Conservation (phyloP, 2,888 invertebrate genomes). For the Theretra japonica region DNA sequence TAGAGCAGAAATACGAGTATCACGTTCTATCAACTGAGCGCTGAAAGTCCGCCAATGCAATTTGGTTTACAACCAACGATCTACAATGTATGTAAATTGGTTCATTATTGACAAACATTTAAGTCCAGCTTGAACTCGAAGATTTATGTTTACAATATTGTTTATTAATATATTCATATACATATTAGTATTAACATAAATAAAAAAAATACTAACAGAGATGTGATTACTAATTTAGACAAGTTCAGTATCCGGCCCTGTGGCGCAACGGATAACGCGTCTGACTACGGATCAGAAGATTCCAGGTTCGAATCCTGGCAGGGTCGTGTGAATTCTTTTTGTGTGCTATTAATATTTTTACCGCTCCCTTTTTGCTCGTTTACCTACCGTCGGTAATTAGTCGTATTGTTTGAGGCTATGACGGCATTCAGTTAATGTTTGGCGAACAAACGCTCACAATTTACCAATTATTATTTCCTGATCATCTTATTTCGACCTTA, state of each 20-base stretch:
- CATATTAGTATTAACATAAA: not conserved
- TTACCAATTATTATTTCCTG: constrained; percentile 46
- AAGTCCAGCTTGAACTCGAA: too few relatives aligned
- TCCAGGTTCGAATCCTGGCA: constrained; percentile 88
- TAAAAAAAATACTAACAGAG: not conserved
- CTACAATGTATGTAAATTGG: too few relatives aligned
- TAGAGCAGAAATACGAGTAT: too few relatives aligned
- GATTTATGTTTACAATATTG: too few relatives aligned
- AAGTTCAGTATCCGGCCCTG: constrained; percentile 70
- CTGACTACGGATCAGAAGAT: constrained; percentile 89
- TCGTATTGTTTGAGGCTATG: constrained; percentile 63
- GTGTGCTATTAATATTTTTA: constrained; percentile 36
- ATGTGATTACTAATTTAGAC: constrained; percentile 39
- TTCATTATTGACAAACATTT: too few relatives aligned
- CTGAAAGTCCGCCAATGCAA: too few relatives aligned
- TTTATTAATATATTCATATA: too few relatives aligned
- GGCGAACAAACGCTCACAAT: constrained; percentile 62
- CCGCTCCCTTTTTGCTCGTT: constrained; percentile 45
- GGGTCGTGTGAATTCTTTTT: constrained; percentile 69
- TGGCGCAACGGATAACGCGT: constrained; percentile 89
- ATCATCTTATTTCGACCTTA: constrained; percentile 28
- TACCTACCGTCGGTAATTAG: constrained; percentile 61
- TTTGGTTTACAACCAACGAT: too few relatives aligned
- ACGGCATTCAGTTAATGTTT: constrained; percentile 72
- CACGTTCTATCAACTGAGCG: too few relatives aligned